These are phyloP conservation scores for Agriopis aurantiaria DNA, from an alignment of 2,888 invertebrate genomes.

Conservation along the genomic window DNA sequence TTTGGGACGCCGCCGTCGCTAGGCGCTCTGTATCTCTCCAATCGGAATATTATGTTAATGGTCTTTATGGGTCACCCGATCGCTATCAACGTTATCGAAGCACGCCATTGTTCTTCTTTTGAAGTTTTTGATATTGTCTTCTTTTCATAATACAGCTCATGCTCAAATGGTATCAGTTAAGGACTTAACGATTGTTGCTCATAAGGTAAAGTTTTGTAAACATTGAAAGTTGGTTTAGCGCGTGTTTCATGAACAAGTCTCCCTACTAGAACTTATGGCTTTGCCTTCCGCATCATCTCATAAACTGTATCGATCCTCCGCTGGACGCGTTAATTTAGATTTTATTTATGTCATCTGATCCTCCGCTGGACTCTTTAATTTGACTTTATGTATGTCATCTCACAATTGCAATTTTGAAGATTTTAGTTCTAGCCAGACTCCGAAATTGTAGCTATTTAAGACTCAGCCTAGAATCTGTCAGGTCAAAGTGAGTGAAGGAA, in stretches of 20 bases:
- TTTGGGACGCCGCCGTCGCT: constrained; percentile 21
- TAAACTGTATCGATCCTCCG: too few species aligned
- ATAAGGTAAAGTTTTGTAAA: not conserved
- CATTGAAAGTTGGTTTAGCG: not conserved
- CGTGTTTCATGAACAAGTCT: not conserved
- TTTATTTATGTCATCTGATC: too few species aligned
- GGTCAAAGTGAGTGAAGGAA: not conserved
- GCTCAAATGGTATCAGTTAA: not conserved
- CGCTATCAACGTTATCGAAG: constrained; percentile 22
- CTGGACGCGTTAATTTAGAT: too few species aligned
- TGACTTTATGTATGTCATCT: too few species aligned
- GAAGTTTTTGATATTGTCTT: constrained; percentile 22
- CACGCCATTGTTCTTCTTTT: constrained; percentile 28
- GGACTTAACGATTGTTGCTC: not conserved
- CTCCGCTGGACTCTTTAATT: too few species aligned
- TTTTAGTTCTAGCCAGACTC: not conserved
- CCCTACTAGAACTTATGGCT: too few species aligned
- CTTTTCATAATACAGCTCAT: constrained; percentile 9
- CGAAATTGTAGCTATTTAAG: not conserved
- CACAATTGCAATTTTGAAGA: too few species aligned
- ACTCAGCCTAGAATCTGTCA: too few species aligned
- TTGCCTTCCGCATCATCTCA: too few species aligned
- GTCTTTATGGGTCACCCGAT: constrained; percentile 35
- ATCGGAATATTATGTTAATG: constrained; percentile 38
- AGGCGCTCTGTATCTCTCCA: constrained; percentile 17